Percentiles rank a stretch among this genome's conserved stretches.
Conservation (phyloP, 2,113 vertebrate genomes). For the Scomber scombrus region DNA sequence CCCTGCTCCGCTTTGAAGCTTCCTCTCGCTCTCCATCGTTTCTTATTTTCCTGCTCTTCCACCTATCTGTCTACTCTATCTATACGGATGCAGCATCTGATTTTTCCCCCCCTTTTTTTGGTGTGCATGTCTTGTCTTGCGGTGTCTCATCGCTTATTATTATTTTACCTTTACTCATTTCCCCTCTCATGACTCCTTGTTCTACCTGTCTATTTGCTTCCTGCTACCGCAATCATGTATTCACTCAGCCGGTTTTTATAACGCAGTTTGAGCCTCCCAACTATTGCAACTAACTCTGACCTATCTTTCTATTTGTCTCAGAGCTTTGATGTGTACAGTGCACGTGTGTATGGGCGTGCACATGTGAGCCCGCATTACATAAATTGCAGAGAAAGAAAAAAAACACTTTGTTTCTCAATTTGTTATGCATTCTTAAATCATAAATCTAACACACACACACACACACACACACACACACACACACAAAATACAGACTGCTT, state of each 20-base stretch:
- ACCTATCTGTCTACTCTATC: slow-evolving; percentile 28
- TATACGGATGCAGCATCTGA: slow-evolving; percentile 4
- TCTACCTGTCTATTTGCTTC: slow-evolving; percentile 54
- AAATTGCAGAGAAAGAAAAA: slow-evolving; percentile 19
- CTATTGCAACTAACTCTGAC: slow-evolving; percentile 38
- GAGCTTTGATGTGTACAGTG: slow-evolving; percentile 26
- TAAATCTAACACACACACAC: not conserved
- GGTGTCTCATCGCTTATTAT: slow-evolving; percentile 42
- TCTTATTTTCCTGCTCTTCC: slow-evolving; percentile 43
- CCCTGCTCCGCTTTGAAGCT: slow-evolving; percentile 68
- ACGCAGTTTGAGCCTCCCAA: slow-evolving; percentile 37
- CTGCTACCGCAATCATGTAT: slow-evolving; percentile 75
- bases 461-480: slow-evolving; percentile 3
- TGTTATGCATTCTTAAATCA: slow-evolving; percentile 42
- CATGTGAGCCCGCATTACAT: slow-evolving; percentile 44
- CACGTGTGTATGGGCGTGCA: slow-evolving; percentile 8
- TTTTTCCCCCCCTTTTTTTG: not conserved
- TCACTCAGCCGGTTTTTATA: slow-evolving; percentile 66
- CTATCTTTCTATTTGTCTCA: slow-evolving; percentile 34
- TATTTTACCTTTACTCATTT: slow-evolving; percentile 41
- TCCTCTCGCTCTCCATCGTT: slow-evolving; percentile 56
- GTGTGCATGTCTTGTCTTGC: slow-evolving; percentile 9
- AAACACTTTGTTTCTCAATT: slow-evolving; percentile 40
- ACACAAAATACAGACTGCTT: slow-evolving; percentile 19
- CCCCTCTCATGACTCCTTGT: slow-evolving; percentile 5